Evolutionary conservation across 2,113 vertebrate genomes (phyloP), one percentile per base, ranked within the genome.

Genomic region (Falcunculus frontatus): DNA sequence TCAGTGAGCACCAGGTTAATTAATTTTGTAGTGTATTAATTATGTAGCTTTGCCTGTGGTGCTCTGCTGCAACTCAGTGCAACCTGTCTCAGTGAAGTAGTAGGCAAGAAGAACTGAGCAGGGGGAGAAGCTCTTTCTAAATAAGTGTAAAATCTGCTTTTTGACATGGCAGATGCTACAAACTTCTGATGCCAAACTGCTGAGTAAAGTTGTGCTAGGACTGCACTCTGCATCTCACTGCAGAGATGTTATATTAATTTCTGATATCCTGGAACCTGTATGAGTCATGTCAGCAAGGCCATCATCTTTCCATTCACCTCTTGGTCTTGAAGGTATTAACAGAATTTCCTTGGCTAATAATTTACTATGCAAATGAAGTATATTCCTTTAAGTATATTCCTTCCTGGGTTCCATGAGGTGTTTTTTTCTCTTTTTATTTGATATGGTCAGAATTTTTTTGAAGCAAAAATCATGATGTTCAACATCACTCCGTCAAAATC

Each of bases 21-120:
- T 96, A 89, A 96, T 97, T 97, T 96, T 89, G 69, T 88, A 94
- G 55, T 70, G 44, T 84, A 90, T 91, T 95, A 93, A 95, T 96
- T 96, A 90, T 77, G 62, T 50, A 70, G 49, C 53, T 91, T 78
- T 95, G 55, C 63, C 69, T 78, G 22, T 81, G 49, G 63, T 88
- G 59, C 29, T 94, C 77, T 84, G 73, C 46, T 77, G 65, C 74
- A 77, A 65, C 42, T 67, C 30, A 53, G 46, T 65, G 84, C 53
- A 96, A 84, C 49, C 62, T 92, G 68, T 57, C 46, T 86, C 6
- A 22, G 13, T 60, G 47, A 35, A 82, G 55, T 11, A 44, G n/a
- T 3, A 91, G 33, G 39, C 10, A 68, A 47, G 50, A 77, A 89
- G 20, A 84, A 46, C 6, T 50, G 29, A 75, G 21, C 13, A 35